Base-by-base conservation (phyloP, 2,888 invertebrate species). In the Dicyrtoma fusca region DNA sequence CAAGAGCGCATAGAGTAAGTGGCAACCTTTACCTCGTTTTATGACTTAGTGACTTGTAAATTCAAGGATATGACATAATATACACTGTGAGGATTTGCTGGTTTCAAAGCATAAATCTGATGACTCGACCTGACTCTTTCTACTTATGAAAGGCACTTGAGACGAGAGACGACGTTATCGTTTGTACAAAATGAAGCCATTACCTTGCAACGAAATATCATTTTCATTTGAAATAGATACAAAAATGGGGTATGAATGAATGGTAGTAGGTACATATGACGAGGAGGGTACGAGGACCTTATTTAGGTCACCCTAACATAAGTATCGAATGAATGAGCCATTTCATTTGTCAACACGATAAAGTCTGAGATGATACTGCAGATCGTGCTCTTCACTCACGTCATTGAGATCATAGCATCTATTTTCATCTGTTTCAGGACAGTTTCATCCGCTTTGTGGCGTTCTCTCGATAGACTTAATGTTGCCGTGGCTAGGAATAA, bases 1-100 rank as follows among this genome's bases (percentile, higher is more conserved):
- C 21, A 19, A 21, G 53, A 53, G 17, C 53, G 21, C 17, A 10
- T 17, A 53, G 10, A 53, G 19, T 53, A n/a, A 17, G 53, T 53
- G 19, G 62, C 42, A 62, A 62, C 62, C 62, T 62, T 62, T 62
- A 62, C 62, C 62, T 42, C 62, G 62, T 62, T 62, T 62, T 42
- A 62, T 62, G 62, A 62, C 59, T 62, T 62, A 34, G 34, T 34
- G 34, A 34, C 34, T 34, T 34, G 34, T 34, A 34, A 34, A 34
- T 34, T 34, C 34, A 34, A 34, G 34, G 34, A 34, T 34, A 34
- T 34, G 34, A 34, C 34, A 34, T 34, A 34, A 34, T 34, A 34
- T 34, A 34, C 34, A n/a, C 21, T 53, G 17, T 19, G 21, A 53
- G 4, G 53, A 53, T 53, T 53, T 19, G 53, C 19, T 19, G 17